These are phyloP conservation scores for Boloria euphrosyne DNA, from an alignment of 2,888 invertebrate species.

Conservation along the genomic window DNA sequence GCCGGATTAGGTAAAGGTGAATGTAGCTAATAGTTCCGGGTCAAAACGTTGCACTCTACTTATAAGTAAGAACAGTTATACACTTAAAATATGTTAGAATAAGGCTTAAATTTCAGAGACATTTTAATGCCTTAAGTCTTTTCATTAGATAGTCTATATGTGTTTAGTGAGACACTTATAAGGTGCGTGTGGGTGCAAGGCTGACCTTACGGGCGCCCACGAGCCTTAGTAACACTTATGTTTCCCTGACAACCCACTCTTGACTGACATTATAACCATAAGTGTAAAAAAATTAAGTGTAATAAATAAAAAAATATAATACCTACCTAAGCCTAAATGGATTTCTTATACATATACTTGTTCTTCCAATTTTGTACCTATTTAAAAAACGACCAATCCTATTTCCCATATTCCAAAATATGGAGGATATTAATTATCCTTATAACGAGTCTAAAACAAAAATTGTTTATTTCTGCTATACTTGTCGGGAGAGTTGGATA, in stretches of 20 bases:
- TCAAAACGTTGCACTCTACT: conserved; percentile 43
- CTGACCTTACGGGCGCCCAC: conserved; percentile 80
- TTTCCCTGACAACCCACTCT: conserved; percentile 75
- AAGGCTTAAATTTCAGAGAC: conserved; percentile 44
- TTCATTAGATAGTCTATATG: conserved; percentile 33
- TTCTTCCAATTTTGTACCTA: neutral
- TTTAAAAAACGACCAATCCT: too few relatives aligned
- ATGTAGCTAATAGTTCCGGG: conserved; percentile 70
- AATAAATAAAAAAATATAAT: conserved; percentile 4
- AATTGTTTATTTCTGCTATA: too few relatives aligned
- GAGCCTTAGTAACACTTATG: conserved; percentile 70
- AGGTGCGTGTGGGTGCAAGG: conserved; percentile 80
- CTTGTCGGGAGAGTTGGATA: too few relatives aligned
- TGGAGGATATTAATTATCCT: too few relatives aligned
- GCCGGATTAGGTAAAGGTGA: conserved; percentile 81
- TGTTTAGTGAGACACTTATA: conserved; percentile 68
- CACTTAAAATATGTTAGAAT: conserved; percentile 25
- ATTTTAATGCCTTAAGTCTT: conserved; percentile 43
- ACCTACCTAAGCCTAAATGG: too few relatives aligned
- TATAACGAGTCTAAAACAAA: too few relatives aligned
- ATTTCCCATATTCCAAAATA: too few relatives aligned
- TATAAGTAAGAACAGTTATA: conserved; percentile 14
- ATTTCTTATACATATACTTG: neutral
- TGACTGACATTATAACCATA: conserved; percentile 65
- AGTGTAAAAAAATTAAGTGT: conserved; percentile 43